Evolutionary conservation across 1,140 invertebrate species (phyloP).

Genomic region (Dendroctonus ponderosae): DNA sequence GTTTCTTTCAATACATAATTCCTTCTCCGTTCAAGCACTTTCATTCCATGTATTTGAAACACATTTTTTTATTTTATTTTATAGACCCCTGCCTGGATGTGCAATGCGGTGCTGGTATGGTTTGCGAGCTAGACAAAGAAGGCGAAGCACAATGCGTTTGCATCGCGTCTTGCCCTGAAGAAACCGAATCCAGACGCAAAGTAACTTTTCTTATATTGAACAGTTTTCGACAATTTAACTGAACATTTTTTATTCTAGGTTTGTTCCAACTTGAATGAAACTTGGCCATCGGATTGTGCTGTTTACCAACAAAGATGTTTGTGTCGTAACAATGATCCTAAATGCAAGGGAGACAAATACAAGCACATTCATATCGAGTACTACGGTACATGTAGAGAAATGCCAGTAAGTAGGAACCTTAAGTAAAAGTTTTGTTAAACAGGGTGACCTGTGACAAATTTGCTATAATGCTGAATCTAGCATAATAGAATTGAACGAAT

Average conservation of each 20-base stretch:
- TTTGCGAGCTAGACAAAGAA: slow-evolving; percentile 75
- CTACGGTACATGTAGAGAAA: slow-evolving; percentile 79
- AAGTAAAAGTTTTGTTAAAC: no score
- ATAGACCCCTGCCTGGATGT: slow-evolving; percentile 77
- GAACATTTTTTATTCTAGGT: slow-evolving; percentile 53
- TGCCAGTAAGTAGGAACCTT: slow-evolving; percentile 59
- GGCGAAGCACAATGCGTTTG: slow-evolving; percentile 82
- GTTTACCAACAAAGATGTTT: slow-evolving; percentile 87
- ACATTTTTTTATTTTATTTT: slow-evolving; percentile 1
- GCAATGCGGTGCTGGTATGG: slow-evolving; percentile 84
- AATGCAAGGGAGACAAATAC: slow-evolving; percentile 72
- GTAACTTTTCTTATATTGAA: slow-evolving; percentile 3
- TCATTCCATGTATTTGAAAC: slow-evolving; percentile 1
- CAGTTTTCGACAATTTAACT: not conserved
- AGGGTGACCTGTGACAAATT: no score
- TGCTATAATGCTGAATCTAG: no score
- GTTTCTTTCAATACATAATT: not conserved
- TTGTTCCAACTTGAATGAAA: slow-evolving; percentile 92
- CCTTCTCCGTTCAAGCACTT: not conserved
- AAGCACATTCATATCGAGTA: slow-evolving; percentile 92
- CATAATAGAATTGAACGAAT: no score
- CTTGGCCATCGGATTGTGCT: slow-evolving; percentile 89
- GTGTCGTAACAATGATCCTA: slow-evolving; percentile 73
- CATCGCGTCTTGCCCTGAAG: slow-evolving; percentile 76
- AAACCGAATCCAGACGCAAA: slow-evolving; percentile 74